phyloP scores from a whole-genome alignment of 2,888 invertebrate species.

The Dryadula phaetusa region DNA sequence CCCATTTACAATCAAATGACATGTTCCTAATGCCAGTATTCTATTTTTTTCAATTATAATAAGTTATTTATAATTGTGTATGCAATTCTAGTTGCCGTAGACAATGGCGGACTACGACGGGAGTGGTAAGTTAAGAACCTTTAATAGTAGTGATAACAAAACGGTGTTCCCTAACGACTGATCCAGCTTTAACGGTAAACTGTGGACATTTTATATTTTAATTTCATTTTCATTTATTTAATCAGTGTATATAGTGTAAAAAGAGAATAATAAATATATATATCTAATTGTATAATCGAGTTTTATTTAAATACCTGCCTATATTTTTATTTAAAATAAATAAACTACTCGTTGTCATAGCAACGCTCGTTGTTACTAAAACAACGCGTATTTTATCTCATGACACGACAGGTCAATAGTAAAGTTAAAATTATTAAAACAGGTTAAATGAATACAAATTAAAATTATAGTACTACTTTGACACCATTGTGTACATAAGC shows the following conservation, averaged over 20 bases:
- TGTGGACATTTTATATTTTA: slow-evolving; percentile 37
- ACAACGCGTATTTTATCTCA: too few species aligned
- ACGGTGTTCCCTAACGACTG: slow-evolving; percentile 25
- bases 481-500: too few species aligned
- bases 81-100: slow-evolving; percentile 72
- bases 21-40: not conserved
- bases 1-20: not conserved
- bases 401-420: too few species aligned
- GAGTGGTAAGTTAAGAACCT: slow-evolving; percentile 74
- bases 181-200: slow-evolving; percentile 38
- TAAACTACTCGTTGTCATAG: too few species aligned
- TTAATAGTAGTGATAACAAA: slow-evolving; percentile 64
- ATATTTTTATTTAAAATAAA: not conserved
- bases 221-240: slow-evolving; percentile 19
- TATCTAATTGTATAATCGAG: slow-evolving; percentile 54
- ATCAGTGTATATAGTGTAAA: slow-evolving; percentile 46
- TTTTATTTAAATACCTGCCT: slow-evolving; percentile 51
- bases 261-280: slow-evolving; percentile 38
- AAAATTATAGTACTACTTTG: too few species aligned
- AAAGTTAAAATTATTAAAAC: too few species aligned
- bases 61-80: slow-evolving; percentile 26
- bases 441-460: too few species aligned
- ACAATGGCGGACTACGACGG: slow-evolving; percentile 47
- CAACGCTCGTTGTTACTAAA: too few species aligned
- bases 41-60: slow-evolving; percentile 36